phyloP scores from a whole-genome alignment of 1,140 invertebrate species.

The Aphidius gifuensis region DNA sequence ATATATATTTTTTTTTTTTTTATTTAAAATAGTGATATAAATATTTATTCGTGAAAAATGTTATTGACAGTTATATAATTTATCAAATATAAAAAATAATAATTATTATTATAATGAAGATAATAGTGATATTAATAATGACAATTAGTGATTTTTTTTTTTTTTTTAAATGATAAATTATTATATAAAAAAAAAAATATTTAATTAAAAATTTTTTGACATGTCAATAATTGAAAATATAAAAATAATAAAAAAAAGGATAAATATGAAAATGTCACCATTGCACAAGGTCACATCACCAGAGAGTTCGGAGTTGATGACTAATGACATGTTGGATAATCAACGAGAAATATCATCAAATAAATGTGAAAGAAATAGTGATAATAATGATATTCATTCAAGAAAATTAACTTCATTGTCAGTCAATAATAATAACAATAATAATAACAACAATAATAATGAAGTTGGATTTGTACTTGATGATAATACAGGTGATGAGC shows the following conservation, averaged over 20 bases:
- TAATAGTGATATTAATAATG: no score
- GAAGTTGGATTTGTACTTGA: constrained; percentile 61
- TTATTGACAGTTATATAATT: no score
- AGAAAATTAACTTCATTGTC: constrained; percentile 51
- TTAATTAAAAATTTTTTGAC: no score
- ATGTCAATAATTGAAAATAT: no score
- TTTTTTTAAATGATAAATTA: no score
- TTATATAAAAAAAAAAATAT: no score
- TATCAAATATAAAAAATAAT: no score
- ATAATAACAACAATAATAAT: constrained; percentile 35
- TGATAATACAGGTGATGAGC: constrained; percentile 50
- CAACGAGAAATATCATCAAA: constrained; percentile 20
- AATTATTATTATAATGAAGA: no score
- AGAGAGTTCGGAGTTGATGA: constrained; percentile 48
- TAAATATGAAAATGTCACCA: constrained; percentile 44
- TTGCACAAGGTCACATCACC: constrained; percentile 50
- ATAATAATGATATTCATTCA: constrained; percentile 49
- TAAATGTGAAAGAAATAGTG: constrained; percentile 46
- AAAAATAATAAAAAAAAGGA: constrained; percentile 33
- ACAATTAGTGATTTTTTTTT: no score
- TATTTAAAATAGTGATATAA: no score
- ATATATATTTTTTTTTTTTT: no score
- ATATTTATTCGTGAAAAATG: no score
- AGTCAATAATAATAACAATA: constrained; percentile 9
- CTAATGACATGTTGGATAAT: constrained; percentile 49